Conservation (phyloP, 2,797 vertebrate species). For the Tamandua tetradactyla region DNA sequence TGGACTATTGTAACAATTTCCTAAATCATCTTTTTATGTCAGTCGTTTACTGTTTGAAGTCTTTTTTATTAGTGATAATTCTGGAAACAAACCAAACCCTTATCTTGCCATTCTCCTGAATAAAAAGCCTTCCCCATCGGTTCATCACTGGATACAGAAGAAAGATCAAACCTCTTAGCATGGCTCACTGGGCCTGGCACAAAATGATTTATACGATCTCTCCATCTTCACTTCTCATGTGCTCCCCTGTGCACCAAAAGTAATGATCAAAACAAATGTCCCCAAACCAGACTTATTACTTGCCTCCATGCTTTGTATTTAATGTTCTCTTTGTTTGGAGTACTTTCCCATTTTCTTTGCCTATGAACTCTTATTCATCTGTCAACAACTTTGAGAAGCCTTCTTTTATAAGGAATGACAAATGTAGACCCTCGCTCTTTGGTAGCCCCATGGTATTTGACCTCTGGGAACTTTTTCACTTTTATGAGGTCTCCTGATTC, state of each 20-base stretch:
- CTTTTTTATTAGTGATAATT: neutral
- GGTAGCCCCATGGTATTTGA: neutral
- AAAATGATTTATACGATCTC: neutral
- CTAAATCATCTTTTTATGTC: neutral
- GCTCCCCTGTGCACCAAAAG: neutral
- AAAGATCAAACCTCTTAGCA: neutral
- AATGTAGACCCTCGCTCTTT: neutral
- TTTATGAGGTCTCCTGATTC: neutral
- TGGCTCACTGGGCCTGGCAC: neutral
- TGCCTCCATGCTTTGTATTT: neutral
- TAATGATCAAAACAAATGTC: neutral
- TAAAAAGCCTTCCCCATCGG: neutral
- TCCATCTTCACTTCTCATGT: neutral
- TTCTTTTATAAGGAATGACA: neutral
- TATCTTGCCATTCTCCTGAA: neutral
- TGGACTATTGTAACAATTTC: neutral
- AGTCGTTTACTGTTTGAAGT: neutral
- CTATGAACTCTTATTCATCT: neutral
- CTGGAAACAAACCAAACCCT: neutral
- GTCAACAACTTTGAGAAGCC: neutral
- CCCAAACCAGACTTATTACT: neutral
- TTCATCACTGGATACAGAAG: neutral
- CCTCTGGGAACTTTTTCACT: neutral
- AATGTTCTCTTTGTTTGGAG: neutral
- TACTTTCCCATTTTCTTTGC: neutral